Evolutionary conservation across 2,888 invertebrate species (phyloP), one percentile per base, ranked within the genome.

Genomic region (Scelioninae gen. 1): DNA sequence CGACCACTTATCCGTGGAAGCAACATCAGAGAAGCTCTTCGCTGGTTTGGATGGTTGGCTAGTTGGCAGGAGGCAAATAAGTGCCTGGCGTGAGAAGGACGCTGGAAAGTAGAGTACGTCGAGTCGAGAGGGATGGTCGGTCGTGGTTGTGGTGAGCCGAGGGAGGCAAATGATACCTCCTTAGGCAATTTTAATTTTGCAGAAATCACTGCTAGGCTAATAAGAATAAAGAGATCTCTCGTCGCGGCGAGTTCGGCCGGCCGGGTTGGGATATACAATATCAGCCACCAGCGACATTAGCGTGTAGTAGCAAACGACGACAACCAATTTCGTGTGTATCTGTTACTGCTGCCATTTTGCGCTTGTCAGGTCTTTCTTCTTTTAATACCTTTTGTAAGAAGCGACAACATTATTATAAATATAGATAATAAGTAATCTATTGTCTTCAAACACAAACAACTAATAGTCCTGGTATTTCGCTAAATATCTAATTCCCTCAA

Each of bases 141-240:
- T 80, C 60, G 68, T 84, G 80, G 74, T 78, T 83, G 77, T 53
- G 84, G 87, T 85, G 87, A 86, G 82, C 82, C 84, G 86, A 86
- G 86, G 87, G 87, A 86, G 87, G 90, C 89, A 89, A 91, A 91
- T 90, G 90, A 91, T 91, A 91, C 89, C 89, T 90, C 92, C 91
- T 92, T 90, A 89, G 91, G 92, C 91, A 90, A 91, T 92, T 92
- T 92, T 92, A 92, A 91, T 92, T 92, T 91, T 90, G 87, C 90
- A 90, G 90, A 90, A 91, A 91, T 91, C 91, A 90, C 90, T 89
- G 91, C 89, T 90, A 90, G 90, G 88, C 91, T 91, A 92, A 91
- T 91, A 91, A 91, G 90, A 90, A 91, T 90, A 89, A 91, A 90
- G 90, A 90, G 88, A 90, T 89, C 88, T 89, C 88, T 82, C 81